Conservation (phyloP, 2,888 invertebrate genomes). For the Athalia rosae region DNA sequence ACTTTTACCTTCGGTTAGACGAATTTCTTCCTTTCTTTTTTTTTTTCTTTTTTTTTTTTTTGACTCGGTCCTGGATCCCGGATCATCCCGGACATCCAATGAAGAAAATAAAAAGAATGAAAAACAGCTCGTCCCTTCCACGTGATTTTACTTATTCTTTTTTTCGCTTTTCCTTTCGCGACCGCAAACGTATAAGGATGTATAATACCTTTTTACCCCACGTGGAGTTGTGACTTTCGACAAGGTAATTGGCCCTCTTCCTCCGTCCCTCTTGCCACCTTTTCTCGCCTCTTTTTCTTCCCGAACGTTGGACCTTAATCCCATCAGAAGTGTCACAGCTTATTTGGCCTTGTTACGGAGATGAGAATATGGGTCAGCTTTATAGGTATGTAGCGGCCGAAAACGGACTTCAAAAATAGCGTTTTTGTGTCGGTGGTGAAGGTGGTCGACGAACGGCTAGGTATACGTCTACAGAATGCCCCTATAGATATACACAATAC, state of each 20-base stretch:
- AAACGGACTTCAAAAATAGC: too few species aligned
- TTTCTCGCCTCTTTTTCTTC: slow-evolving; percentile 4
- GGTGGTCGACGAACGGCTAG: not conserved
- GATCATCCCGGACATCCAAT: too few species aligned
- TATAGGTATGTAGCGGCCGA: slow-evolving; percentile 10
- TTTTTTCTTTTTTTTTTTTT: too few species aligned
- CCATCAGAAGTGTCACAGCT: slow-evolving; percentile 52
- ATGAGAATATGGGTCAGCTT: slow-evolving; percentile 58
- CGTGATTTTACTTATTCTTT: too few species aligned
- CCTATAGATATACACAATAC: slow-evolving; percentile 32
- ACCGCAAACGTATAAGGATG: too few species aligned
- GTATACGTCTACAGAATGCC: not conserved
- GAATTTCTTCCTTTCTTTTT: too few species aligned
- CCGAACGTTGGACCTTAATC: slow-evolving; percentile 49
- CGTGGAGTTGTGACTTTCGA: slow-evolving; percentile 38
- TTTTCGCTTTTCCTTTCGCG: too few species aligned
- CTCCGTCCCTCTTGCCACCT: not conserved
- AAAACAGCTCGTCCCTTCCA: too few species aligned
- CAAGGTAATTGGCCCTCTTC: slow-evolving; percentile 42
- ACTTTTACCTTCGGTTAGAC: too few species aligned
- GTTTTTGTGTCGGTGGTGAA: slow-evolving; percentile 2
- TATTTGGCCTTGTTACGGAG: slow-evolving; percentile 54
- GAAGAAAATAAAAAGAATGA: too few species aligned
- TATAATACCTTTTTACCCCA: not conserved
- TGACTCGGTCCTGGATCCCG: too few species aligned